Evolutionary conservation across 2,113 vertebrate species (phyloP).

Genomic region (Lota lota): DNA sequence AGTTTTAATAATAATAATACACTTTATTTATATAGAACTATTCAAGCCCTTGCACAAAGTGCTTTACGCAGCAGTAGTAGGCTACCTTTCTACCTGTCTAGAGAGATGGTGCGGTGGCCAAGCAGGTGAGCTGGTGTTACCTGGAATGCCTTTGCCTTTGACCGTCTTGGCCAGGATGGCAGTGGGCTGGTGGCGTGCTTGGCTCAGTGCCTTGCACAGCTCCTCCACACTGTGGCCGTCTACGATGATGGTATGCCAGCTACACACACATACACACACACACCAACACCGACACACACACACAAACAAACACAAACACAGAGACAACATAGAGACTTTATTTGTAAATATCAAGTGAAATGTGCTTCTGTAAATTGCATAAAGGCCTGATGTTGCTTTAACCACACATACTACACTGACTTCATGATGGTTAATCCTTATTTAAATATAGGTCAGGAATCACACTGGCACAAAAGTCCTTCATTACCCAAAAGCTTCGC

Average conservation of each 20-base stretch:
- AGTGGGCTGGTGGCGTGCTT: slow-evolving; percentile 88
- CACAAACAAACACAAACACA: background rate
- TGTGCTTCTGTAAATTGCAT: background rate
- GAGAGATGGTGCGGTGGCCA: background rate
- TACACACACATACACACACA: slow-evolving; percentile 43
- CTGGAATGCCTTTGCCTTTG: slow-evolving; percentile 93
- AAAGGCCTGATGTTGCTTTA: too few species aligned
- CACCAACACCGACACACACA: background rate
- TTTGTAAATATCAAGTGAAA: background rate
- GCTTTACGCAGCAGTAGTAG: too few species aligned
- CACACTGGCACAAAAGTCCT: background rate
- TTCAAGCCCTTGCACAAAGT: too few species aligned
- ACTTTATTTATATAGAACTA: too few species aligned
- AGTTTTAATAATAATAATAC: too few species aligned
- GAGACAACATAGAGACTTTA: background rate
- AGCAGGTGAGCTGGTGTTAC: slow-evolving; percentile 58
- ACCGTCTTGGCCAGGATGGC: slow-evolving; percentile 93
- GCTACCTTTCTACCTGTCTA: background rate
- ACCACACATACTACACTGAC: background rate
- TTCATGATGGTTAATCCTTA: background rate
- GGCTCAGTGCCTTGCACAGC: slow-evolving; percentile 91
- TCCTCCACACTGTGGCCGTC: slow-evolving; percentile 97
- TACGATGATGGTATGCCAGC: slow-evolving; percentile 89
- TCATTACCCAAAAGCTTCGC: slow-evolving; percentile 89
- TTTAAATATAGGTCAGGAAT: background rate